Percentiles rank a stretch among this genome's conserved stretches.
phyloP scores from a whole-genome alignment of 1,140 invertebrate genomes.

The Phortica variegata region DNA sequence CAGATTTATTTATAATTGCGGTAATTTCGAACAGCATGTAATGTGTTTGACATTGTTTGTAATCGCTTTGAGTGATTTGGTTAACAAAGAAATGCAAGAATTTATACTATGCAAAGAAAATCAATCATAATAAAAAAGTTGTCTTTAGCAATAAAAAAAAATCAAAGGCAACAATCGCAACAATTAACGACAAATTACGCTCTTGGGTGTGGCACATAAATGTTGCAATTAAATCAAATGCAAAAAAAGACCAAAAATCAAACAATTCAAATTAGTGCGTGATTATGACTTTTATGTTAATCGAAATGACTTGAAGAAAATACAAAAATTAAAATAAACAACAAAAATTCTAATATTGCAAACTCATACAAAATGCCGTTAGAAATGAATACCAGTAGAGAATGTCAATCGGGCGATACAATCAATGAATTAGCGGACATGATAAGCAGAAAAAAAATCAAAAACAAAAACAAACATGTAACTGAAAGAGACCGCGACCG shows the following conservation, averaged over 20 bases:
- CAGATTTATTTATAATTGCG: no score
- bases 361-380: no score
- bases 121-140: background rate
- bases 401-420: background rate
- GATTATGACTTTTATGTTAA: no score
- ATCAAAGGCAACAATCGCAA: background rate
- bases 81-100: background rate
- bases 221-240: background rate
- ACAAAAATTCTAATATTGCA: no score
- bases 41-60: background rate
- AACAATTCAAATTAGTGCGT: background rate
- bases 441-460: background rate
- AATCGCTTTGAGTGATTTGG: background rate
- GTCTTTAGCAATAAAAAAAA: background rate
- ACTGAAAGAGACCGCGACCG: no score
- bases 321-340: no score
- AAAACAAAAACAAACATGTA: background rate
- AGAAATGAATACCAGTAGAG: no score
- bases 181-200: background rate
- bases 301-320: no score
- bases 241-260: background rate
- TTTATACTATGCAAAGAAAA: background rate
- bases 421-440: background rate
- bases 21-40: no score
- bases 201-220: background rate